phyloP scores from a whole-genome alignment of 2,888 invertebrate species.

The Drosophila ustulata region DNA sequence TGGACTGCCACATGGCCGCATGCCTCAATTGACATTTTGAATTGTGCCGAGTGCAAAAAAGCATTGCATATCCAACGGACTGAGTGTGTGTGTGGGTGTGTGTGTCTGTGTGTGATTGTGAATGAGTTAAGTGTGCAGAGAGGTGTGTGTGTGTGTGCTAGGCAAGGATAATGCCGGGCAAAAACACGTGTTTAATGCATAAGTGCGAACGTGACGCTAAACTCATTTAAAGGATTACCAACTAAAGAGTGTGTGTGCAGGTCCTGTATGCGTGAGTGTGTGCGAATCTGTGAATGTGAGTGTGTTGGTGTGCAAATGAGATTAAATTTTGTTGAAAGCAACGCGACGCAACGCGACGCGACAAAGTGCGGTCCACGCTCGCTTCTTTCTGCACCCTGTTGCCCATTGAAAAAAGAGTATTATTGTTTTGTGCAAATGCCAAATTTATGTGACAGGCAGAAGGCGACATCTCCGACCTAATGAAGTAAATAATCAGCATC shows the following conservation, averaged over 20 bases:
- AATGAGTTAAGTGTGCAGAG: conserved; percentile 25
- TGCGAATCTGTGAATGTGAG: conserved; percentile 13
- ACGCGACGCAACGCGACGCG: conserved; percentile 41
- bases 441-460: no score
- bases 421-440: no score
- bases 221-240: conserved; percentile 83
- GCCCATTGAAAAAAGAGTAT: no score
- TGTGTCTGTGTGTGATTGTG: conserved; percentile 11
- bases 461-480: no score
- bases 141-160: conserved; percentile 46
- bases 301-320: conserved; percentile 69
- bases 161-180: conserved; percentile 79
- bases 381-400: conserved; percentile 5
- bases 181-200: conserved; percentile 82
- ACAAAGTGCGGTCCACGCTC: conserved; percentile 67
- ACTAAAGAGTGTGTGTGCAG: conserved; percentile 53
- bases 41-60: conserved; percentile 78
- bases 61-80: conserved; percentile 50
- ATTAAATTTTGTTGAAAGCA: conserved; percentile 80
- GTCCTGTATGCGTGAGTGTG: conserved; percentile 33
- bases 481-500: no score
- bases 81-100: not conserved
- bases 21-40: conserved; percentile 83
- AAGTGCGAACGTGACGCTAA: conserved; percentile 82
- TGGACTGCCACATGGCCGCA: conserved; percentile 68